Conservation (phyloP, 1,140 invertebrate genomes). For the Atta texana region DNA sequence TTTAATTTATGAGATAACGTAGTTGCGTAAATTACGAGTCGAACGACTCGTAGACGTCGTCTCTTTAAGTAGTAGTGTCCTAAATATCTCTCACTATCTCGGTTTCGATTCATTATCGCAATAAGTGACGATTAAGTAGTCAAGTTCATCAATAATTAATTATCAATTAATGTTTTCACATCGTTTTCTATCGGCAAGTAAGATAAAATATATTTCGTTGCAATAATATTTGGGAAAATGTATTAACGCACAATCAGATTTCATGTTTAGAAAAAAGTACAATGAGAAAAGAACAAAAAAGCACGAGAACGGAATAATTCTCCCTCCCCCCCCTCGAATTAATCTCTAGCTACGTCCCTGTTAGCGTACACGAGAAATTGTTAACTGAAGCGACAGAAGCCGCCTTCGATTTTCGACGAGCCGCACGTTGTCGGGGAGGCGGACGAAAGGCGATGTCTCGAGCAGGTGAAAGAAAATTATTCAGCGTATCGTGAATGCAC, state of each 20-base stretch:
- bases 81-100: neutral
- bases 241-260: neutral
- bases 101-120: neutral
- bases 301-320: neutral
- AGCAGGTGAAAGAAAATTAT: conserved; percentile 47
- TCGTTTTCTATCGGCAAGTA: neutral
- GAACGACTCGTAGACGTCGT: neutral
- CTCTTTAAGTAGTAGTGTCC: neutral
- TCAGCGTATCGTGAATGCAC: conserved; percentile 23
- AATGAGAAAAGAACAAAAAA: neutral
- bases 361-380: conserved; percentile 8
- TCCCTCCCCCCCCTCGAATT: neutral
- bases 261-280: neutral
- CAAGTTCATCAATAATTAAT: neutral
- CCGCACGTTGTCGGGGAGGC: conserved; percentile 5
- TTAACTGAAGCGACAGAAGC: neutral
- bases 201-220: neutral
- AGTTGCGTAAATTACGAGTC: neutral
- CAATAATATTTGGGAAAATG: neutral
- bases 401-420: conserved; percentile 18
- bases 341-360: neutral
- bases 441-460: neutral
- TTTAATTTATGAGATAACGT: neutral
- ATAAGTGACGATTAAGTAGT: neutral
- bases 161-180: conserved; percentile 21